Evolutionary conservation across 1,140 invertebrate genomes (phyloP).

Genomic region (Paraescarpia echinospica): DNA sequence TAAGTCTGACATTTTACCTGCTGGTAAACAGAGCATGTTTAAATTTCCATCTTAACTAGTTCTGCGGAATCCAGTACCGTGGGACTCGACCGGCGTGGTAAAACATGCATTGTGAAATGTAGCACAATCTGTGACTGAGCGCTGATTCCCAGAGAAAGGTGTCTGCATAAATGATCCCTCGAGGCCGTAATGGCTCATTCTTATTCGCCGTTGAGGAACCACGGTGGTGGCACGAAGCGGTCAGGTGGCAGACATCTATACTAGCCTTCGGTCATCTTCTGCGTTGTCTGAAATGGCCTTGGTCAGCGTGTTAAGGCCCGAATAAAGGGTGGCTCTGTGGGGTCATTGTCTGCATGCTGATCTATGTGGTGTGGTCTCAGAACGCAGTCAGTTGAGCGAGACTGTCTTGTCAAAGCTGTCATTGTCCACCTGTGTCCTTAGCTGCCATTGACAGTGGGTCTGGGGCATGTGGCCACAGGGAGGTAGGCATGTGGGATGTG

Average conservation of each 20-base stretch:
- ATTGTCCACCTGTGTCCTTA: not conserved
- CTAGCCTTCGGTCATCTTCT: not conserved
- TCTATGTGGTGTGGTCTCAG: not conserved
- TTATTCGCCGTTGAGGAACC: not conserved
- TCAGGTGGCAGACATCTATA: not conserved
- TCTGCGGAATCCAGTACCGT: not conserved
- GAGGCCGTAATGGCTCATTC: not conserved
- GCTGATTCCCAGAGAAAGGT: not conserved
- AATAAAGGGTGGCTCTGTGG: not conserved
- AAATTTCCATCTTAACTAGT: slow-evolving; percentile 6
- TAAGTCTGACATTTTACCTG: slow-evolving; percentile 5
- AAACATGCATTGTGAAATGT: not conserved
- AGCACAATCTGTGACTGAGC: not conserved
- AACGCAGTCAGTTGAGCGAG: not conserved
- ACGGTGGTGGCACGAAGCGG: not conserved
- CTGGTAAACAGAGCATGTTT: slow-evolving; percentile 5
- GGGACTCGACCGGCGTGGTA: not conserved
- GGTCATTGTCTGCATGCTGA: not conserved
- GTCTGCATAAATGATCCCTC: not conserved
- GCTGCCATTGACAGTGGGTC: not conserved
- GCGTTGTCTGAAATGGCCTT: not conserved
- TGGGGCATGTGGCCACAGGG: not conserved
- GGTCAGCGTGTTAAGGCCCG: not conserved
- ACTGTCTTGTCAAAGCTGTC: not conserved
- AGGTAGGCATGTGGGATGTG: not conserved